phyloP scores from a whole-genome alignment of 2,113 vertebrate species.

The Lamprotornis superbus region DNA sequence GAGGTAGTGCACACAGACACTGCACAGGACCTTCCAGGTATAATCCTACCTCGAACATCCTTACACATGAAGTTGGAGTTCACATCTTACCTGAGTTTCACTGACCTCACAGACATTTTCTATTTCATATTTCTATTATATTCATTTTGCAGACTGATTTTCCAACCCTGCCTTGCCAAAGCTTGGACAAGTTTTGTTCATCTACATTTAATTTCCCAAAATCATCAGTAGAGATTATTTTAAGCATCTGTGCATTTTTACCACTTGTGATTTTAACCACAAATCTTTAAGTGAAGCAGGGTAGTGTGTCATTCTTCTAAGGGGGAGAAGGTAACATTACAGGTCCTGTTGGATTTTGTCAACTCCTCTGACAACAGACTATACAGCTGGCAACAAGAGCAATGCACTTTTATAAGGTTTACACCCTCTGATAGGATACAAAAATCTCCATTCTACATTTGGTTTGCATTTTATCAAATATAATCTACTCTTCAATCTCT shows the following conservation, averaged over 20 bases:
- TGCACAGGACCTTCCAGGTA: not conserved
- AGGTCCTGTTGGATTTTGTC: not conserved
- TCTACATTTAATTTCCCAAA: not conserved
- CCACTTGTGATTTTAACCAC: not conserved
- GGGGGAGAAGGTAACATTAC: not conserved
- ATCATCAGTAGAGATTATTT: not conserved
- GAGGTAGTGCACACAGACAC: rapidly evolving
- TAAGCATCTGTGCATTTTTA: not conserved
- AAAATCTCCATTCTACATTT: not conserved
- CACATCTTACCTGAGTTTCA: not conserved
- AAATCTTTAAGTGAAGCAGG: not conserved
- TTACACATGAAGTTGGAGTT: not conserved
- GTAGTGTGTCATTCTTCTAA: not conserved
- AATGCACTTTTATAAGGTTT: not conserved
- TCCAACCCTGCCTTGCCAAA: not conserved
- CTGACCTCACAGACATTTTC: not conserved
- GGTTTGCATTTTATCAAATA: not conserved
- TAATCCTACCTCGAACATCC: not conserved
- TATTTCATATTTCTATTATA: no score
- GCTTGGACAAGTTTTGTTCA: not conserved
- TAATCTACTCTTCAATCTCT: not conserved
- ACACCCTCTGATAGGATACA: not conserved
- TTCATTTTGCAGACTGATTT: not conserved
- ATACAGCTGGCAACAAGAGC: not conserved
- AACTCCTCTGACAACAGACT: not conserved